Evolutionary conservation across 2,113 vertebrate species (phyloP), one percentile per base, ranked within the genome.

Genomic region (Vimba vimba): DNA sequence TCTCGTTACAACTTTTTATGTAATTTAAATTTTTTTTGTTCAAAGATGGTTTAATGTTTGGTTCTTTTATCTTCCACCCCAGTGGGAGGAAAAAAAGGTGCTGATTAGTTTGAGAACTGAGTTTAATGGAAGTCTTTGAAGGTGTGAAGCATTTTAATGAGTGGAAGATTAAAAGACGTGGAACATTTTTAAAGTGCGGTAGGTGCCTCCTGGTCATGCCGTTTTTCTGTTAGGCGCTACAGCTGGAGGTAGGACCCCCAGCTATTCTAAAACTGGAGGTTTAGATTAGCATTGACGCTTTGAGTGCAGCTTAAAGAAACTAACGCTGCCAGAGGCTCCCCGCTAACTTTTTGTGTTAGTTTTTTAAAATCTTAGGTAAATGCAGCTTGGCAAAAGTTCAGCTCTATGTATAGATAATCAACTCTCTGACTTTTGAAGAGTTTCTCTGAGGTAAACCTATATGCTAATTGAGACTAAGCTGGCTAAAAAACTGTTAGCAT

Each of bases 121-220:
- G 50, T 82, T 86, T 81, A 73, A 47, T 25, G 43, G 80, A 80
- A 57, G 60, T 57, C 85, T 88, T 79, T 86, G 80, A 85, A 85
- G 84, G 76, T 55, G 47, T 75, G 36, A 77, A 86, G 76, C 57
- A 80, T 76, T 80, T 84, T 84, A 88, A 86, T 88, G 81, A 71
- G 52, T 50, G 52, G 75, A 62, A 82, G 78, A 62, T 66, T 52
- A 66, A 86, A 66, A 82, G 77, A 79, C 13, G 57, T 36, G 59
- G 59, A 57, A 57, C 39, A 25, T 75, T 75, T 86, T 73, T 25
- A 75, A 71, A 85, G 50, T 55, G 55, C 30, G 23, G 45, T 27
- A 68, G 52, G 52, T 21, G 68, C 78, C 85, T 77, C 6, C 66
- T 4, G 39, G 85, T 82, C 25, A 0, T 82, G 19, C 66, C n/a